Evolutionary conservation across 2,797 vertebrate genomes (phyloP), one percentile per base, ranked within the genome.

Genomic region (Hydrophis major): DNA sequence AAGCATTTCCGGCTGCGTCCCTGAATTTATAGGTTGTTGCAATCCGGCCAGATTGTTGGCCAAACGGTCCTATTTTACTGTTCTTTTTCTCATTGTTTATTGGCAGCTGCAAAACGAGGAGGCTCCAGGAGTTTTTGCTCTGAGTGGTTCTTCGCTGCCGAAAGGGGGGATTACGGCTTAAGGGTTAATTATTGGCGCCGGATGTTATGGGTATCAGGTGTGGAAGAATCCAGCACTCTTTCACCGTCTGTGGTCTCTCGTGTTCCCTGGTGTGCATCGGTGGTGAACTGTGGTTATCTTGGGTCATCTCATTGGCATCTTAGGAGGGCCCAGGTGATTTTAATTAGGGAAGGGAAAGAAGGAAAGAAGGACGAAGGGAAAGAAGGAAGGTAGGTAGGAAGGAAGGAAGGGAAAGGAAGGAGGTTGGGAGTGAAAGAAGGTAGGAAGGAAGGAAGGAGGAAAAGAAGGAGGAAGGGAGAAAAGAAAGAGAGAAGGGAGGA

Each of bases 21-120:
- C 22, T 89, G 89, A 28, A 91, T 86, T 22, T 32, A 87, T 94
- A 92, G 59, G 18, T 56, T 37, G 66, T 61, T 37, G 78, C n/a
- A 27, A 55, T 66, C 28, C 42, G 59, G 25, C 87, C 42, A 86
- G 83, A 28, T 32, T 1, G 37, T 32, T 0, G 37, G 89, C 89
- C 86, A 59, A 88, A 86, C 10, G 12, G 50, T 8, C 8, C 0
- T 53, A n/a, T 88, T 61, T 61, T 28, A 90, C 1, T 16, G 13
- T 57, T 5, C 83, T 66, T 91, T 93, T 37, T 83, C 90, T 20
- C 14, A 16, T 0, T 86, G 74, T 78, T 86, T 55, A 55, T 83
- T 63, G 94, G 90, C 78, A 94, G 88, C 37, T n/a, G 78, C 47
- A 6, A 53, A 50, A 61, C 10, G 89, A 87, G 50, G 11, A 0